Evolutionary conservation across 2,888 invertebrate genomes (phyloP).

Genomic region (Micoletzkya japonica): DNA sequence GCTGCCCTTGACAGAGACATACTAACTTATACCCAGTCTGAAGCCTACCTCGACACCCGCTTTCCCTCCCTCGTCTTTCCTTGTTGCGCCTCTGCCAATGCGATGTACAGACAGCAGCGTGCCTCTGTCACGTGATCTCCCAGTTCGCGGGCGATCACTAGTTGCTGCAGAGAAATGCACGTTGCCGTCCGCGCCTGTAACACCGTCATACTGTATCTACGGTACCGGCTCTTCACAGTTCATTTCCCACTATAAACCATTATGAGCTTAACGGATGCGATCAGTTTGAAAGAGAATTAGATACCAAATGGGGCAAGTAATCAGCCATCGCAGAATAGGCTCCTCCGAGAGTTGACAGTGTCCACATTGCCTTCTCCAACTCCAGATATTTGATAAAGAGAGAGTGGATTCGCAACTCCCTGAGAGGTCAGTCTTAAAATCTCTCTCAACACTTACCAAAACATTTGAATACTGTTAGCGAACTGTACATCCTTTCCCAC

Average conservation of each 20-base stretch:
- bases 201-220: not conserved
- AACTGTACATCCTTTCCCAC: too few relatives aligned
- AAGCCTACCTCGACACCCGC: conserved; percentile 34
- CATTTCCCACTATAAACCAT: too few relatives aligned
- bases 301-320: too few relatives aligned
- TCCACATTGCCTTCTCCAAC: conserved; percentile 83
- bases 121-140: conserved; percentile 80
- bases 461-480: too few relatives aligned
- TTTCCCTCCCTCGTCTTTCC: conserved; percentile 69
- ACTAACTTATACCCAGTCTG: not conserved
- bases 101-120: conserved; percentile 82
- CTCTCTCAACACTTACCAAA: not conserved
- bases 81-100: conserved; percentile 84
- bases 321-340: conserved; percentile 94
- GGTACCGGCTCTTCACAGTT: not conserved
- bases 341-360: conserved; percentile 93
- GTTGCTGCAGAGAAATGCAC: conserved; percentile 72
- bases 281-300: not conserved
- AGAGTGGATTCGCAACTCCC: conserved; percentile 39
- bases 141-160: conserved; percentile 78
- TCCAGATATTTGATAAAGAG: conserved; percentile 67
- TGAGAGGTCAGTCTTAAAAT: not conserved
- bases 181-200: conserved; percentile 83
- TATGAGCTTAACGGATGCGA: too few relatives aligned
- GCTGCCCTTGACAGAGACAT: too few relatives aligned